phyloP scores from a whole-genome alignment of 2,113 vertebrate species.

The Leucoraja erinaceus region DNA sequence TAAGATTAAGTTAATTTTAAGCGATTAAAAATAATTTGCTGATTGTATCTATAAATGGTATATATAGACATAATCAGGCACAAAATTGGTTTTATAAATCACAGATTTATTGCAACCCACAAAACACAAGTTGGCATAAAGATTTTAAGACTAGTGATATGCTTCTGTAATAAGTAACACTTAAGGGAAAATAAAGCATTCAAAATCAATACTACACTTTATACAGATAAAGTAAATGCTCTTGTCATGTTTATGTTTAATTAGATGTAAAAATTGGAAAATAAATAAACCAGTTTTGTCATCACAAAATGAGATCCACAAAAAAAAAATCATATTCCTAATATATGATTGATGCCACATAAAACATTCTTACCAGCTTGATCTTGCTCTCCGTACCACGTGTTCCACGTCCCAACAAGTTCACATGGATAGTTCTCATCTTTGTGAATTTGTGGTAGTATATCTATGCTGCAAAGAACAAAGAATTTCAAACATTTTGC shows the following conservation, averaged over 20 bases:
- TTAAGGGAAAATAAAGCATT: neutral
- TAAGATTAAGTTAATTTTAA: neutral
- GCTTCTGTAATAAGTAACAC: neutral
- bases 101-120: neutral
- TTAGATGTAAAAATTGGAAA: neutral
- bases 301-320: neutral
- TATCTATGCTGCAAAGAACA: conserved; percentile 67
- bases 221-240: neutral
- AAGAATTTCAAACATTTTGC: conserved; percentile 40
- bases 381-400: conserved; percentile 98
- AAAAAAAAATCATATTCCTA: neutral
- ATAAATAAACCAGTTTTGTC: no score
- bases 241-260: neutral
- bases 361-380: conserved; percentile 77
- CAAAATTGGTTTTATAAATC: neutral
- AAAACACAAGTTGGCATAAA: neutral
- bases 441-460: conserved; percentile 81
- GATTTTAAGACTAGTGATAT: neutral
- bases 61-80: neutral
- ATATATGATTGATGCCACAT: neutral
- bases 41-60: neutral
- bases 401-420: conserved; percentile 97
- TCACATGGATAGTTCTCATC: conserved; percentile 86
- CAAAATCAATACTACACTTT: neutral
- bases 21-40: neutral